Evolutionary conservation across 2,888 invertebrate genomes (phyloP).

Genomic region (Limnephilus marmoratus): DNA sequence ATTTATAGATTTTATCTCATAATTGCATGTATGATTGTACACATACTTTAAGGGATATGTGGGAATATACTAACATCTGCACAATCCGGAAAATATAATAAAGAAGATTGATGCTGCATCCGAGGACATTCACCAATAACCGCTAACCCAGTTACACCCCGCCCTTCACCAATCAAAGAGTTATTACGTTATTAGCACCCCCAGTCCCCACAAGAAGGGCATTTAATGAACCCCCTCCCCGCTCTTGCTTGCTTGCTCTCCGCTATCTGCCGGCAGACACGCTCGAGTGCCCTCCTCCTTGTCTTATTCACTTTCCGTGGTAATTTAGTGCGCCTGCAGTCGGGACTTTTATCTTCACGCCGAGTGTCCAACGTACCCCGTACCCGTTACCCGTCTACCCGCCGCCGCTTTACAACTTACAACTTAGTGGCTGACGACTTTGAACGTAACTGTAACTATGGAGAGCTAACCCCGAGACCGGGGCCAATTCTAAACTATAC

Average conservation of each 20-base stretch:
- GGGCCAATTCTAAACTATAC: neutral
- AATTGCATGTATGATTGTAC: no score
- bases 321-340: constrained; percentile 52
- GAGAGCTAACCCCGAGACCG: neutral
- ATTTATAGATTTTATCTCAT: no score
- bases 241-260: neutral
- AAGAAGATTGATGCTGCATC: neutral
- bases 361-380: neutral
- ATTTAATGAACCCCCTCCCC: neutral
- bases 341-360: neutral
- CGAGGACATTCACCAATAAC: neutral
- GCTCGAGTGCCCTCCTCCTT: constrained; percentile 56
- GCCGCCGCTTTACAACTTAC: constrained; percentile 4
- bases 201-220: neutral
- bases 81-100: no score
- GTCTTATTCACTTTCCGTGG: constrained; percentile 58
- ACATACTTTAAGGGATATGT: no score
- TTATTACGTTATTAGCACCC: neutral
- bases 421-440: constrained; percentile 14
- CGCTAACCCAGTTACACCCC: neutral
- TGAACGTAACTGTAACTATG: neutral
- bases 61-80: no score
- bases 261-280: constrained; percentile 60
- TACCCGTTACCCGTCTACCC: no score
- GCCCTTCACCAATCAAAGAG: neutral